Percentiles rank a stretch among this genome's conserved stretches.
Evolutionary conservation across 2,888 invertebrate genomes (phyloP).

Genomic region (Trachelus tabidus): DNA sequence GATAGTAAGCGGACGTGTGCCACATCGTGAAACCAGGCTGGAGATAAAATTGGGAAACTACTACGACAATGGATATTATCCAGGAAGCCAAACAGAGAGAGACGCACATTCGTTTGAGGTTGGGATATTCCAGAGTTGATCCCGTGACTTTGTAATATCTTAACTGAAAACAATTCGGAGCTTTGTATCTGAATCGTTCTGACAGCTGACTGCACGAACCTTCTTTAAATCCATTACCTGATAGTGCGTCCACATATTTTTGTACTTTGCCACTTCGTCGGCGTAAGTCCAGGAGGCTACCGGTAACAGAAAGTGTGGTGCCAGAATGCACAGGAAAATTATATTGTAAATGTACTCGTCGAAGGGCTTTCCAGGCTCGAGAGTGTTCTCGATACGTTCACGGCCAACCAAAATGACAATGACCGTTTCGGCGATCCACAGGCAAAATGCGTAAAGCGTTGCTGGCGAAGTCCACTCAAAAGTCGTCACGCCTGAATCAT

Average conservation of each 20-base stretch:
- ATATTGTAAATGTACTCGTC: constrained; percentile 82
- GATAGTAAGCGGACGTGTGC: constrained; percentile 80
- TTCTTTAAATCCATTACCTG: constrained; percentile 67
- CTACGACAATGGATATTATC: constrained; percentile 74
- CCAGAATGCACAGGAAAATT: constrained; percentile 78
- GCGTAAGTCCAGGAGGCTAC: constrained; percentile 80
- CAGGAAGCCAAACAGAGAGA: constrained; percentile 76
- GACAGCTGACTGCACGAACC: not conserved
- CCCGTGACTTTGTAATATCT: constrained; percentile 74
- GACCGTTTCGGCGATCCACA: constrained; percentile 73
- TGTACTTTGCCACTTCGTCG: constrained; percentile 77
- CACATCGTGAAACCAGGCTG: constrained; percentile 79
- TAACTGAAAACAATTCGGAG: constrained; percentile 62
- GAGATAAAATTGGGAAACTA: constrained; percentile 77
- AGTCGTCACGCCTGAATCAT: constrained; percentile 65
- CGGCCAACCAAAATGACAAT: constrained; percentile 68
- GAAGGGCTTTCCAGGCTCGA: constrained; percentile 72
- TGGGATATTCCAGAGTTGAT: constrained; percentile 75
- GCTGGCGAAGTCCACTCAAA: constrained; percentile 76
- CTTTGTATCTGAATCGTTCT: constrained; percentile 31
- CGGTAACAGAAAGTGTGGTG: constrained; percentile 78
- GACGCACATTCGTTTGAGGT: constrained; percentile 74
- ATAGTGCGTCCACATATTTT: constrained; percentile 84
- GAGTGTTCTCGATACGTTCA: constrained; percentile 58
- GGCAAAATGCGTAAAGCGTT: constrained; percentile 75